Base-by-base conservation (phyloP, 2,888 invertebrate species). In the Spisula subtruncata region DNA sequence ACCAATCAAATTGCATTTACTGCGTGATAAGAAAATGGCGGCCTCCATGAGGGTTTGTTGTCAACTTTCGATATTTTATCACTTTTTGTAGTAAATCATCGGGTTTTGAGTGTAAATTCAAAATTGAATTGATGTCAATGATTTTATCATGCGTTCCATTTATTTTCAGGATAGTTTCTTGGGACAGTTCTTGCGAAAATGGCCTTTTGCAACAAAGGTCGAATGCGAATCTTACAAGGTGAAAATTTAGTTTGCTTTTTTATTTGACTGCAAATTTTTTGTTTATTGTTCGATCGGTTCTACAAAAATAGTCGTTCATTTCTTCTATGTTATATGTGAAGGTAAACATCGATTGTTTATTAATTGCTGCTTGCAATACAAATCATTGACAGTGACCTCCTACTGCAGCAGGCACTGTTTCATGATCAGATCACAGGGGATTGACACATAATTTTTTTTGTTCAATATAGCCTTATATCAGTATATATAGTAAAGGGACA, bases 141-240 rank as follows among this genome's bases (percentile, higher is more conserved):
- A 16, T 18, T 29, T 84, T 18, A 46, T 56, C 46, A 16, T 46
- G 41, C n/a, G 10, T 56, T 56, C 5, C 6, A 41, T 41, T 66
- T 83, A n/a, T 56, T 94, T 94, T 88, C 93, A 95, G 95, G 94
- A 92, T 35, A 91, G 83, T 75, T 92, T 91, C 80, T 60, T 94
- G 84, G 92, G 92, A 54, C 92, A 94, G 79, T 91, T 94, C 81
- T 93, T 93, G 86, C 94, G 94, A 93, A 92, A 94, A 88, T 95
- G 94, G 95, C 94, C 94, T 20, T 91, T 93, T 81, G 84, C 89
- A 20, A 87, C 84, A 89, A 94, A 93, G 92, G 95, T 94, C 83
- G 90, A 92, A 86, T 95, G 95, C 89, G 95, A 95, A 81, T 89
- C 94, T 35, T 90, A 90, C 88, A 94, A 94, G 94, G 95, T 94